Evolutionary conservation across 2,113 vertebrate species (phyloP).

Genomic region (Nesoenas mayeri): DNA sequence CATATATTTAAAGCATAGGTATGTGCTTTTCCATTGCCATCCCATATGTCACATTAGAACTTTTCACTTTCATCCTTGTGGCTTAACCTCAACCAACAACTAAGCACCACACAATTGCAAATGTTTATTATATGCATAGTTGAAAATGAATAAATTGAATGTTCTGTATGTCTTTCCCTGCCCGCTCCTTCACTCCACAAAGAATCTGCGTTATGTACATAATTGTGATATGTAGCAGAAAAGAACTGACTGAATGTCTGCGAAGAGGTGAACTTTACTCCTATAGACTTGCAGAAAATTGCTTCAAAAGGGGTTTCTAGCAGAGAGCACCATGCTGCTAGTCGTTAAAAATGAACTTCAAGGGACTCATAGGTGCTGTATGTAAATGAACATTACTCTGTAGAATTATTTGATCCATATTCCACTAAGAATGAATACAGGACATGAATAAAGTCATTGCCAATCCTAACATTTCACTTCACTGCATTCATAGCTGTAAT

Average conservation of each 20-base stretch:
- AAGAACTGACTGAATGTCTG: neutral
- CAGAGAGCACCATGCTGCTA: neutral
- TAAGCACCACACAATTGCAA: neutral
- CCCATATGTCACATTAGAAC: neutral
- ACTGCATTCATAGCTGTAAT: constrained; percentile 32
- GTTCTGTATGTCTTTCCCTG: neutral
- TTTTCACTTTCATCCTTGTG: neutral
- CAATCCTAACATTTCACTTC: constrained; percentile 14
- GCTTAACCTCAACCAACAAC: no score
- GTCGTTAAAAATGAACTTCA: constrained; percentile 25
- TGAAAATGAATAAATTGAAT: neutral
- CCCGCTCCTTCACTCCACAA: fast-evolving
- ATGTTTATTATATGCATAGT: neutral
- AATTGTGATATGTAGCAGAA: neutral
- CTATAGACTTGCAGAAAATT: neutral
- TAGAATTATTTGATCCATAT: constrained; percentile 30
- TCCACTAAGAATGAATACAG: neutral
- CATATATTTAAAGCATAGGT: neutral
- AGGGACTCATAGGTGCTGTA: neutral
- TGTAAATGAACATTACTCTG: constrained; percentile 5
- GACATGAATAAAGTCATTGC: constrained; percentile 37
- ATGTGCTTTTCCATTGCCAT: neutral
- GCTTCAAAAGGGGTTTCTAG: neutral
- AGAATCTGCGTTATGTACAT: neutral
- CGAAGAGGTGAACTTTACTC: neutral